Percentiles rank a stretch among this genome's conserved stretches.
These are phyloP conservation scores for Spinibarbus caldwelli DNA, from an alignment of 2,797 vertebrate genomes.

Conservation along the genomic window DNA sequence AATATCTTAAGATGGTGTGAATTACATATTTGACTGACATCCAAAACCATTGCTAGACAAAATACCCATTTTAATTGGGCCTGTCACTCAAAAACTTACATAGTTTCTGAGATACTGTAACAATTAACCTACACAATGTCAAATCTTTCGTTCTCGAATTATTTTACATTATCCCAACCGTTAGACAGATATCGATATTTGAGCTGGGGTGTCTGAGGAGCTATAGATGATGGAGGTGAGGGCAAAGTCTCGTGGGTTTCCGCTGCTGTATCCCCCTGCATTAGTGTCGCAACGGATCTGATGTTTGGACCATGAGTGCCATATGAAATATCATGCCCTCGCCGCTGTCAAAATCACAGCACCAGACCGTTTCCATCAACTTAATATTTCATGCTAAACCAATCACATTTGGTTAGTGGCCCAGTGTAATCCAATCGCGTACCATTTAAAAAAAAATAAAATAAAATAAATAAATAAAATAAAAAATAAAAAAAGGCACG, in stretches of 20 bases:
- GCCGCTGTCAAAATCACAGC: conserved; percentile 53
- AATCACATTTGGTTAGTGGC: conserved; percentile 77
- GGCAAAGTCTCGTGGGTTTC: conserved; percentile 38
- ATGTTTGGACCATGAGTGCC: conserved; percentile 73
- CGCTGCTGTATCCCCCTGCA: conserved; percentile 63
- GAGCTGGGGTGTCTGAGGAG: conserved; percentile 35
- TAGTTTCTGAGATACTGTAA: no score
- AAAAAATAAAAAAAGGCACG: no score
- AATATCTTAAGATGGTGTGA: no score
- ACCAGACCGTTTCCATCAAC: conserved; percentile 69
- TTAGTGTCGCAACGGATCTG: conserved; percentile 76
- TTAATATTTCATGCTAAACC: conserved; percentile 83
- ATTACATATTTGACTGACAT: no score
- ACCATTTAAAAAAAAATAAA: conserved; percentile 45
- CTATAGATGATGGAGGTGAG: conserved; percentile 27
- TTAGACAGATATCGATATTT: conserved; percentile 39
- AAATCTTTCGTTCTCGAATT: background rate
- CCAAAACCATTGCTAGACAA: no score
- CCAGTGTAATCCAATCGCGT: conserved; percentile 78
- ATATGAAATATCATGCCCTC: conserved; percentile 80
- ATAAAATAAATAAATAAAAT: no score
- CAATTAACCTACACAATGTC: conserved; percentile 29
- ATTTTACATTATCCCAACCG: conserved; percentile 14
- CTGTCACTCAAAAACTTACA: no score
- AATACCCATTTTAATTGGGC: no score